Evolutionary conservation across 2,113 vertebrate genomes (phyloP).

Genomic region (Eonycteris spelaea): DNA sequence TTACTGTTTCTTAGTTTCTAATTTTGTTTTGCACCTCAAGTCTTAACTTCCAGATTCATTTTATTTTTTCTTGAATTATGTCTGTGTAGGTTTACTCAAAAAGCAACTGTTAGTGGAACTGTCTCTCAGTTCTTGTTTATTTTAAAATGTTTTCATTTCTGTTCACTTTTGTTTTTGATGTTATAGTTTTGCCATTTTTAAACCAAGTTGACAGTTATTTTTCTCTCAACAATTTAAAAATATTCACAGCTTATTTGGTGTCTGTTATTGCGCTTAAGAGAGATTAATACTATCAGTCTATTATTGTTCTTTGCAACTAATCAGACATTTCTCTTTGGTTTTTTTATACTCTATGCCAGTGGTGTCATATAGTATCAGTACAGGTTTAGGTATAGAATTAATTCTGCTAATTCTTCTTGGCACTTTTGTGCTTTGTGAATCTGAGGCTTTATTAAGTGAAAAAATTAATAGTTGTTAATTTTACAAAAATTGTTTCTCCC

Average conservation of each 20-base stretch:
- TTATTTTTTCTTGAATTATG: not conserved
- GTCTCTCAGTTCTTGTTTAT: not conserved
- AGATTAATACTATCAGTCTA: not conserved
- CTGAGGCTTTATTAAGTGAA: not conserved
- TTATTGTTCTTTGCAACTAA: not conserved
- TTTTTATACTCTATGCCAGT: not conserved
- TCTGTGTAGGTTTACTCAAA: not conserved
- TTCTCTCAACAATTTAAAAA: not conserved
- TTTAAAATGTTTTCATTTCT: not conserved
- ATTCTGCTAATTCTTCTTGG: not conserved
- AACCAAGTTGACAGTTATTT: not conserved
- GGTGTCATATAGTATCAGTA: not conserved
- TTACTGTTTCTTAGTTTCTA: not conserved
- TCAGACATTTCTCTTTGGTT: not conserved
- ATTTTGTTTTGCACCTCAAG: not conserved
- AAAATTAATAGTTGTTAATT: not conserved
- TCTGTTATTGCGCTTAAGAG: not conserved
- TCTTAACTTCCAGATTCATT: not conserved
- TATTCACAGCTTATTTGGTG: not conserved
- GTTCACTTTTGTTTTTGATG: not conserved
- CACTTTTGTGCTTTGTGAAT: not conserved
- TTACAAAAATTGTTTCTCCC: not conserved
- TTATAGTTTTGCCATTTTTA: not conserved
- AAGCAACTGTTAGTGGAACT: not conserved
- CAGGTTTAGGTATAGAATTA: not conserved